These are phyloP conservation scores for Poecile montanus DNA, from an alignment of 2,797 vertebrate species.

Conservation along the genomic window DNA sequence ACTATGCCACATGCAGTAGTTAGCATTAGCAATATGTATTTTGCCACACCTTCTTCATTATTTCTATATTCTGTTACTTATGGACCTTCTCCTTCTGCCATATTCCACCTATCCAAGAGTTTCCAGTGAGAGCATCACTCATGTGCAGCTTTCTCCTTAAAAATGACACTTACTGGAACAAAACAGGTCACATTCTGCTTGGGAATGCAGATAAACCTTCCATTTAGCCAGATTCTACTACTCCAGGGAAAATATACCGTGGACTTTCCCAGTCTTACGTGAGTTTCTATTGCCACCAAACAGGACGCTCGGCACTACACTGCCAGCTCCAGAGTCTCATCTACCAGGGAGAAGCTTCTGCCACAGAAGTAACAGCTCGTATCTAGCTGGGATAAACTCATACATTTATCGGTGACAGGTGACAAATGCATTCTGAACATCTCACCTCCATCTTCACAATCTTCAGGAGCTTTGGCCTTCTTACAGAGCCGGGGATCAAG, in stretches of 20 bases:
- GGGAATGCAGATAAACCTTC: background rate
- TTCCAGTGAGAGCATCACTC: background rate
- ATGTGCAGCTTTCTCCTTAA: background rate
- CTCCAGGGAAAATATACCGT: background rate
- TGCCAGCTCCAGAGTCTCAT: background rate
- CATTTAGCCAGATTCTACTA: background rate
- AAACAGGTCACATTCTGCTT: background rate
- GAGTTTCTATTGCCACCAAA: background rate
- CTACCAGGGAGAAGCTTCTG: background rate
- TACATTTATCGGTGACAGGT: background rate
- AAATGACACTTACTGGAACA: background rate
- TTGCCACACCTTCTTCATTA: background rate
- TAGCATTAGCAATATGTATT: background rate
- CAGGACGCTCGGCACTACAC: background rate
- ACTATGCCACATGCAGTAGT: background rate
- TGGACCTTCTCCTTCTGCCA: background rate
- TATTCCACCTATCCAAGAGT: background rate
- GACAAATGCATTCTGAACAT: background rate
- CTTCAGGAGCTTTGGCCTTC: conserved; percentile 97
- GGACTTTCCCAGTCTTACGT: background rate
- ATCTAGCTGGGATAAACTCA: background rate
- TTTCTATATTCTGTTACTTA: background rate
- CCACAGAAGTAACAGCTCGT: background rate
- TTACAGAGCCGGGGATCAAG: conserved; percentile 95
- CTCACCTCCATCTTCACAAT: conserved; percentile 97